Percentiles rank a stretch among this genome's conserved stretches.
Conservation (phyloP, 1,140 invertebrate genomes). For the Papilio machaon region DNA sequence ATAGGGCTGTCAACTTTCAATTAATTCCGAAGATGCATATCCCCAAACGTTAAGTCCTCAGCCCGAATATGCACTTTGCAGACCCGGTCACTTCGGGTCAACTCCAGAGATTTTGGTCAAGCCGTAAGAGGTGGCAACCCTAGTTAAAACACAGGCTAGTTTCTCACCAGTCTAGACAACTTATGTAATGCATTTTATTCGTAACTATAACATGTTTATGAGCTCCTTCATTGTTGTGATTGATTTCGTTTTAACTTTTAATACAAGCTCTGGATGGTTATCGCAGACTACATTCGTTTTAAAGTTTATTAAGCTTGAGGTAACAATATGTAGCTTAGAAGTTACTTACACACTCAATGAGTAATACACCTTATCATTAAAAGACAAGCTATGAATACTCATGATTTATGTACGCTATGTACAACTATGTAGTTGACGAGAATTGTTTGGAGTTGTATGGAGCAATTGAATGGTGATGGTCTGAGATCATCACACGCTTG, state of each 20-base stretch:
- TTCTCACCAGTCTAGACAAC: constrained; percentile 22
- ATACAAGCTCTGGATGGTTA: neutral
- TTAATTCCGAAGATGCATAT: no score
- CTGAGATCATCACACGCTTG: constrained; percentile 20
- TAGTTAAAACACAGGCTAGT: constrained; percentile 3
- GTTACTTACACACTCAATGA: neutral
- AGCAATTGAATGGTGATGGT: constrained; percentile 10
- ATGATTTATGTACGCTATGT: neutral
- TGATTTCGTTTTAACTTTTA: neutral
- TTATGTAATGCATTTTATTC: constrained; percentile 8
- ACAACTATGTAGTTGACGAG: neutral
- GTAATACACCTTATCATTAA: neutral
- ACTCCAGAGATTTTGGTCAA: neutral
- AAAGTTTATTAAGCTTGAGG: neutral
- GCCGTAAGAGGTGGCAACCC: neutral
- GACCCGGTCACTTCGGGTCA: neutral
- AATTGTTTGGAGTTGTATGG: neutral
- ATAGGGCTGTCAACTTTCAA: neutral
- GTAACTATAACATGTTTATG: constrained; percentile 4
- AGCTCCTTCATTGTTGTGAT: neutral
- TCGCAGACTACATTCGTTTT: neutral
- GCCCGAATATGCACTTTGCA: neutral
- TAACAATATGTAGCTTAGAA: constrained; percentile 2
- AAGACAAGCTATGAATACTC: neutral
- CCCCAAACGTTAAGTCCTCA: no score